These are phyloP conservation scores for Lissocephala sabroskyi DNA, from an alignment of 2,888 invertebrate species.

Conservation along the genomic window DNA sequence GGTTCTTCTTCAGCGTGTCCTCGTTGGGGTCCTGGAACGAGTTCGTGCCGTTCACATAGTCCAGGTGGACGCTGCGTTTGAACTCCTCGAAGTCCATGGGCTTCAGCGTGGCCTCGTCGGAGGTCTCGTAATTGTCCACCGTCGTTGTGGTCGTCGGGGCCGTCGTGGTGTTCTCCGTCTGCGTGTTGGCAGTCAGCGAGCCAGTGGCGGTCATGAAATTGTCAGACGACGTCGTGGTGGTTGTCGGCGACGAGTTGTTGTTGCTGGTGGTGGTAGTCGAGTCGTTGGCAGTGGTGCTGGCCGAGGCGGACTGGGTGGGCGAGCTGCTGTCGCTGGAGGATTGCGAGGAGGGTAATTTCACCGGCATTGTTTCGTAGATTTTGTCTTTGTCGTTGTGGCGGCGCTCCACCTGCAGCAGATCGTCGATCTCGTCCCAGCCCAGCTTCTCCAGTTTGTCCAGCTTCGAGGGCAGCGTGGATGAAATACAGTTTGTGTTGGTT, in stretches of 20 bases:
- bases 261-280: constrained; percentile 35
- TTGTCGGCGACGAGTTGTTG: constrained; percentile 43
- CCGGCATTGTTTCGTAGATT: constrained; percentile 81
- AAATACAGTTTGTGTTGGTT: constrained; percentile 59
- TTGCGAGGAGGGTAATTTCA: constrained; percentile 74
- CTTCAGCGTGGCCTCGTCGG: constrained; percentile 70
- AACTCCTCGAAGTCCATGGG: constrained; percentile 72
- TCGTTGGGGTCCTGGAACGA: constrained; percentile 69
- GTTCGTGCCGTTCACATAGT: constrained; percentile 71
- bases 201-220: constrained; percentile 68
- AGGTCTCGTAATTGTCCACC: constrained; percentile 57
- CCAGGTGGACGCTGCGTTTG: constrained; percentile 71
- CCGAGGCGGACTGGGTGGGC: constrained; percentile 61
- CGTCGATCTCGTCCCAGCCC: constrained; percentile 82
- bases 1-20: constrained; percentile 71
- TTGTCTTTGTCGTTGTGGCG: constrained; percentile 78
- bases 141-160: constrained; percentile 56
- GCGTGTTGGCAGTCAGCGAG: constrained; percentile 53
- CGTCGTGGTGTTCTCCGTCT: constrained; percentile 51
- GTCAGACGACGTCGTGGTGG: constrained; percentile 59
- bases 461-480: constrained; percentile 78
- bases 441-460: constrained; percentile 77
- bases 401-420: constrained; percentile 80
- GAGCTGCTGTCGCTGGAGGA: constrained; percentile 72
- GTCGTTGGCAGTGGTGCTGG: constrained; percentile 29